phyloP scores from a whole-genome alignment of 2,113 vertebrate species.

The Microcebus lehilahytsara region DNA sequence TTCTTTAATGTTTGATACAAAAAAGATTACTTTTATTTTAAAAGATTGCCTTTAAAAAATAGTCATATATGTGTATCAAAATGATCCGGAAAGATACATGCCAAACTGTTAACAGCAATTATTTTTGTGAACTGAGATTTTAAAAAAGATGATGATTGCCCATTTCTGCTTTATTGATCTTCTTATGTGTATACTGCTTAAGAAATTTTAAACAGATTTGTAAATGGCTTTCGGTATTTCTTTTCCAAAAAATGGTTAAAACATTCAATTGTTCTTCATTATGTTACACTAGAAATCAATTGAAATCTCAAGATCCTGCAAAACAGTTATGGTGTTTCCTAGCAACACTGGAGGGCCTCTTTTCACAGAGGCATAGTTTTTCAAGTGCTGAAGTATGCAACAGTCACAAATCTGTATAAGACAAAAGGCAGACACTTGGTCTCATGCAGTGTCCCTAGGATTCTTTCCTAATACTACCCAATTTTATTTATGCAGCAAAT shows the following conservation, averaged over 20 bases:
- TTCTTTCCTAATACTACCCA: neutral
- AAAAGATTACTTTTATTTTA: neutral
- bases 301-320: conserved; percentile 37
- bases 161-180: neutral
- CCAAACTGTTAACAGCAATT: neutral
- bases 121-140: neutral
- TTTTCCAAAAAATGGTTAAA: conserved; percentile 21
- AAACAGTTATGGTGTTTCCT: conserved; percentile 38
- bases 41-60: neutral
- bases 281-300: conserved; percentile 22
- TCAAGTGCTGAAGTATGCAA: neutral
- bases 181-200: neutral
- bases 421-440: neutral
- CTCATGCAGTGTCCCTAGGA: neutral
- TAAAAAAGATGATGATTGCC: neutral
- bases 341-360: conserved; percentile 38
- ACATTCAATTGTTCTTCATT: neutral
- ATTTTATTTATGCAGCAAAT: neutral
- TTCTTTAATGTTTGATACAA: neutral
- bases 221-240: neutral
- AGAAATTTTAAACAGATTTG: conserved; percentile 3
- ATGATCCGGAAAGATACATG: neutral
- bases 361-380: neutral
- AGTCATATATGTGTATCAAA: neutral
- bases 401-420: neutral